A percentile compares a stretch with the other conserved stretches of the same genome.
These are phyloP conservation scores for Achlya flavicornis DNA, from an alignment of 2,888 invertebrate species.

Conservation along the genomic window DNA sequence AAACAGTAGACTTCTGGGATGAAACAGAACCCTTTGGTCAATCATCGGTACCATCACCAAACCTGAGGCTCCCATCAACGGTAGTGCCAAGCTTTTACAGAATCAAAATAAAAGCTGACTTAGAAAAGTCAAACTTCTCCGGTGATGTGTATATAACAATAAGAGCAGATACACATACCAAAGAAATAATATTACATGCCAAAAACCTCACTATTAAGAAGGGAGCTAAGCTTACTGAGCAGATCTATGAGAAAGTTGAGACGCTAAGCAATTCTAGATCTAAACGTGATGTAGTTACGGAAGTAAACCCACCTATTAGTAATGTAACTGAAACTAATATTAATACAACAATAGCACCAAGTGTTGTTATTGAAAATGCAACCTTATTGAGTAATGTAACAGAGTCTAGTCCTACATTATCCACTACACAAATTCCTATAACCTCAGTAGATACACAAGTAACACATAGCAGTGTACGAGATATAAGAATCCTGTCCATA, in stretches of 20 bases:
- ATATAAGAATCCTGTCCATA: constrained; percentile 63
- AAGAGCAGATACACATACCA: constrained; percentile 60
- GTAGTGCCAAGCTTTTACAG: constrained; percentile 84
- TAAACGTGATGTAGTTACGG: constrained; percentile 47
- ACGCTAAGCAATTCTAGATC: constrained; percentile 46
- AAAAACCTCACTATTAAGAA: constrained; percentile 70
- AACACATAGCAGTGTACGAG: constrained; percentile 66
- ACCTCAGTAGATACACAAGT: constrained; percentile 59
- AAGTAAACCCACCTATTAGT: constrained; percentile 20
- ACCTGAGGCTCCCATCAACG: constrained; percentile 72
- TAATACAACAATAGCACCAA: constrained; percentile 21
- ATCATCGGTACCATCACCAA: constrained; percentile 49
- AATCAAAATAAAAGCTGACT: constrained; percentile 80
- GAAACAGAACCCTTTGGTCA: constrained; percentile 70
- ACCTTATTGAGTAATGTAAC: constrained; percentile 25
- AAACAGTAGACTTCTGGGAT: constrained; percentile 66
- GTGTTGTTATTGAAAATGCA: constrained; percentile 19
- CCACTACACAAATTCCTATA: constrained; percentile 18
- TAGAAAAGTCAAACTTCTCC: constrained; percentile 69
- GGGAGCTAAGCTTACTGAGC: constrained; percentile 72
- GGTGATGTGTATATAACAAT: constrained; percentile 80
- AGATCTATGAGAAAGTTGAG: constrained; percentile 71
- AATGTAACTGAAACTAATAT: constrained; percentile 22
- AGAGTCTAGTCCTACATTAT: constrained; percentile 27
- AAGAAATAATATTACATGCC: constrained; percentile 78